These are phyloP conservation scores for Proteles cristata DNA, from an alignment of 2,113 vertebrate species.

Conservation along the genomic window DNA sequence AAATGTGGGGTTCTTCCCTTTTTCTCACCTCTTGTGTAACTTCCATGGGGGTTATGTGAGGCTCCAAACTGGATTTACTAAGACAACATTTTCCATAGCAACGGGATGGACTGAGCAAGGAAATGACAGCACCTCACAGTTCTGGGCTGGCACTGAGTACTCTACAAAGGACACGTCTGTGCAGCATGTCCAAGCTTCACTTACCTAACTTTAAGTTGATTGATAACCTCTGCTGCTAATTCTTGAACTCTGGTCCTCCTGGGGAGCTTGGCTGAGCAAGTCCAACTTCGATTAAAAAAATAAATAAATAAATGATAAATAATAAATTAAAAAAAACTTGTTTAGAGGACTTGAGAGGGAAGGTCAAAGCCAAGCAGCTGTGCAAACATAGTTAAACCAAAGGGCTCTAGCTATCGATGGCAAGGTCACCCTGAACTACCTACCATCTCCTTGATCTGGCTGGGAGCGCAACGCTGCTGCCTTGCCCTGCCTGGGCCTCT, in stretches of 20 bases:
- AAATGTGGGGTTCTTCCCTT: background rate
- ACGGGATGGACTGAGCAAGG: background rate
- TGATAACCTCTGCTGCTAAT: background rate
- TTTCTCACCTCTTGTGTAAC: background rate
- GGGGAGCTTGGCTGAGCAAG: background rate
- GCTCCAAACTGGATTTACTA: background rate
- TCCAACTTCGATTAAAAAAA: background rate
- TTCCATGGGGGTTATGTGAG: background rate
- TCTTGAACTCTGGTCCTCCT: background rate
- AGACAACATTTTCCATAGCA: background rate
- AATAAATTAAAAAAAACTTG: background rate
- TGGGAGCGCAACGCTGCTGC: background rate
- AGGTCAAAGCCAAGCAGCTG: background rate
- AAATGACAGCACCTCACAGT: background rate
- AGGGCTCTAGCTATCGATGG: background rate
- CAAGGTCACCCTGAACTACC: background rate
- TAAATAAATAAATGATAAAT: background rate
- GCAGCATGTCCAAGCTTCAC: background rate
- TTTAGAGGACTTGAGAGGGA: background rate
- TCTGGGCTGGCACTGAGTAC: background rate
- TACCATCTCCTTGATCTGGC: background rate
- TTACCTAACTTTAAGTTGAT: background rate
- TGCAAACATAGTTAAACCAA: background rate
- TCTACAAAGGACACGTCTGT: background rate
- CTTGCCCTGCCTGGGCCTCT: background rate